A percentile compares a stretch with the other conserved stretches of the same genome.
Evolutionary conservation across 2,888 invertebrate species (phyloP).

Genomic region (Epirrhoe tristata): DNA sequence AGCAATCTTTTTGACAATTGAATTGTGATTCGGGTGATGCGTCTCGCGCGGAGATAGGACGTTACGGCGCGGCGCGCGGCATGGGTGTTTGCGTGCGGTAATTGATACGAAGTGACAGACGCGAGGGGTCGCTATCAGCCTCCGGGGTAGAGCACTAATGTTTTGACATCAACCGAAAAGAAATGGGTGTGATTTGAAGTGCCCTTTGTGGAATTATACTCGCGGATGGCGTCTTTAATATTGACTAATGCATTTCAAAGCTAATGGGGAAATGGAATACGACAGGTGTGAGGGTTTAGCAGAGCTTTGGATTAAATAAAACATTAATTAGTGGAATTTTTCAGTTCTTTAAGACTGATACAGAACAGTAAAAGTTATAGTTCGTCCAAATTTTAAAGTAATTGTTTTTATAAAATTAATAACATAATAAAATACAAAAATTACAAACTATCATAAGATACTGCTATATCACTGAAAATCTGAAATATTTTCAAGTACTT

Average conservation of each 20-base stretch:
- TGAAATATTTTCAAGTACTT: too few relatives aligned
- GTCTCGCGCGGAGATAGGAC: constrained; percentile 73
- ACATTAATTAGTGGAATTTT: constrained; percentile 40
- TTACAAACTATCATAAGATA: too few relatives aligned
- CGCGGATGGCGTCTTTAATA: constrained; percentile 83
- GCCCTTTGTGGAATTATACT: constrained; percentile 85
- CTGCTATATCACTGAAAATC: too few relatives aligned
- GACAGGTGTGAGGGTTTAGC: constrained; percentile 79
- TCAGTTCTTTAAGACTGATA: background rate
- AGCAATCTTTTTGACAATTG: constrained; percentile 83
- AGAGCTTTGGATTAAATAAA: constrained; percentile 56
- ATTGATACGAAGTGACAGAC: constrained; percentile 85
- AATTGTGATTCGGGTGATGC: constrained; percentile 76
- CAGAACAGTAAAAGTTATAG: background rate
- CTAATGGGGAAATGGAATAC: constrained; percentile 77
- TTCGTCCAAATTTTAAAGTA: background rate
- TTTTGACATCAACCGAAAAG: constrained; percentile 83
- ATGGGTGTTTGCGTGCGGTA: constrained; percentile 84
- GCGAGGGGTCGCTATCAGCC: constrained; percentile 78
- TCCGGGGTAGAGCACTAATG: constrained; percentile 75
- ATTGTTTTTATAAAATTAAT: too few relatives aligned
- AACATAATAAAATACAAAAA: too few relatives aligned
- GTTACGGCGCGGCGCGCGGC: constrained; percentile 56
- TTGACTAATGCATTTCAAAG: constrained; percentile 83
- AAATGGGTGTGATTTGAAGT: constrained; percentile 85